Percentiles rank a stretch among this genome's conserved stretches.
Evolutionary conservation across 2,888 invertebrate species (phyloP).

Genomic region (Thereva nobilitata): DNA sequence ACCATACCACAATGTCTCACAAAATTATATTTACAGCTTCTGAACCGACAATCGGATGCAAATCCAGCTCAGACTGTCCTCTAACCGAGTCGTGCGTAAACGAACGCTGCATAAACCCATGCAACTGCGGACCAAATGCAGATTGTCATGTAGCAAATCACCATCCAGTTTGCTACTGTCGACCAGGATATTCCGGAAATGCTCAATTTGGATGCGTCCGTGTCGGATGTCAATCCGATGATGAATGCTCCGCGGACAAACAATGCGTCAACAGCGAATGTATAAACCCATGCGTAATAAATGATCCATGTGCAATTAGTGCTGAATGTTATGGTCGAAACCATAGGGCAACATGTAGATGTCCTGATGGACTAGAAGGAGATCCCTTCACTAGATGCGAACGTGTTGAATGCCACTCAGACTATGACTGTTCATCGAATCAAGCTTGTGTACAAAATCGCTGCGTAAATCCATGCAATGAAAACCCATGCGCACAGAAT

Average conservation of each 20-base stretch:
- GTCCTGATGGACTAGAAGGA: constrained; percentile 75
- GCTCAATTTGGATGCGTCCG: constrained; percentile 80
- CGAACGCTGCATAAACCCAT: constrained; percentile 77
- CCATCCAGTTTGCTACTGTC: constrained; percentile 83
- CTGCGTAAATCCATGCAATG: constrained; percentile 79
- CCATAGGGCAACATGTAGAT: constrained; percentile 80
- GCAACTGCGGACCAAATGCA: constrained; percentile 81
- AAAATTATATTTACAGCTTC: constrained; percentile 59
- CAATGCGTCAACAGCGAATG: constrained; percentile 84
- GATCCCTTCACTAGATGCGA: constrained; percentile 80
- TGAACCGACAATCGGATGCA: constrained; percentile 71
- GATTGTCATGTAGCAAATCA: constrained; percentile 82
- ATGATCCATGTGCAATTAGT: constrained; percentile 80
- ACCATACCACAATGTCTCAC: not conserved
- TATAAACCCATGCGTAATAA: constrained; percentile 76
- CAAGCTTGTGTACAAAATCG: constrained; percentile 72
- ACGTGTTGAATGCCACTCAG: constrained; percentile 75
- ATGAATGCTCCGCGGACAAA: constrained; percentile 77
- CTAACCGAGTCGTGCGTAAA: constrained; percentile 83
- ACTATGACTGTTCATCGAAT: constrained; percentile 78
- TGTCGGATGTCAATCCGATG: constrained; percentile 80
- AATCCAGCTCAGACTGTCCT: constrained; percentile 79
- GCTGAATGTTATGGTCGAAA: constrained; percentile 82
- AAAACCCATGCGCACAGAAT: constrained; percentile 79
- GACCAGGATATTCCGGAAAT: constrained; percentile 81